These are phyloP conservation scores for Bergia puertoricense DNA, from an alignment of 92 coral and sea anemone genomes.

Conservation along the genomic window DNA sequence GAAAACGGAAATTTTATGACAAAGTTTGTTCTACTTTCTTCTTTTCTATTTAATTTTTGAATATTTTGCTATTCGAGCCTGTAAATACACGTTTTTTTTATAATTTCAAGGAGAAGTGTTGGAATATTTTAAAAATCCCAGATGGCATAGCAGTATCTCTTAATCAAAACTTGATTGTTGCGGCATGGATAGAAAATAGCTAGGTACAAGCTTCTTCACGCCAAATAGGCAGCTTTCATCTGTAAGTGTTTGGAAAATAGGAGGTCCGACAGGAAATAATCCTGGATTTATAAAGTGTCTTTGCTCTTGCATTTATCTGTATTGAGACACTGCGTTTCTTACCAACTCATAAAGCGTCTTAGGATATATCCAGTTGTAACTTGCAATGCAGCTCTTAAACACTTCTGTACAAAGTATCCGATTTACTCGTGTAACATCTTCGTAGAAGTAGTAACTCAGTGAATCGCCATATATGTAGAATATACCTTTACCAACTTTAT, in stretches of 20 bases:
- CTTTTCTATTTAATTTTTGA: too few species aligned
- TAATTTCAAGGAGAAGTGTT: too few species aligned
- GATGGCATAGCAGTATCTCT: neutral
- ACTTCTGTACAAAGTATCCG: slow-evolving; percentile 55
- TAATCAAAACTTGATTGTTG: neutral
- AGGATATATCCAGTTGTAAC: slow-evolving; percentile 95
- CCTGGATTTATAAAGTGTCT: neutral
- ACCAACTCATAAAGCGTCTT: slow-evolving; percentile 85
- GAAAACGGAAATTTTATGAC: too few species aligned
- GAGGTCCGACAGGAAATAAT: neutral
- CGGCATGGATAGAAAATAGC: neutral
- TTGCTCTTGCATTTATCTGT: too few species aligned
- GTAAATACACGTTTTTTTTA: too few species aligned
- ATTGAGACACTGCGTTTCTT: neutral
- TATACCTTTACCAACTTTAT: slow-evolving; percentile 63
- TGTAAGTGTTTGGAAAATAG: too few species aligned
- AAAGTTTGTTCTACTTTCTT: too few species aligned
- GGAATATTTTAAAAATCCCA: too few species aligned
- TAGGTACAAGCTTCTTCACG: too few species aligned
- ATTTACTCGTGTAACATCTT: slow-evolving; percentile 49
- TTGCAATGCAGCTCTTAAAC: slow-evolving; percentile 65
- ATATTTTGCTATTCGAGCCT: too few species aligned
- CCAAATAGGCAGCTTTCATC: too few species aligned
- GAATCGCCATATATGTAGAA: slow-evolving; percentile 92
- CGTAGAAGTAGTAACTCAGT: slow-evolving; percentile 79